phyloP scores from a whole-genome alignment of 2,888 invertebrate species.

The Drosophila nr. perissopoda region DNA sequence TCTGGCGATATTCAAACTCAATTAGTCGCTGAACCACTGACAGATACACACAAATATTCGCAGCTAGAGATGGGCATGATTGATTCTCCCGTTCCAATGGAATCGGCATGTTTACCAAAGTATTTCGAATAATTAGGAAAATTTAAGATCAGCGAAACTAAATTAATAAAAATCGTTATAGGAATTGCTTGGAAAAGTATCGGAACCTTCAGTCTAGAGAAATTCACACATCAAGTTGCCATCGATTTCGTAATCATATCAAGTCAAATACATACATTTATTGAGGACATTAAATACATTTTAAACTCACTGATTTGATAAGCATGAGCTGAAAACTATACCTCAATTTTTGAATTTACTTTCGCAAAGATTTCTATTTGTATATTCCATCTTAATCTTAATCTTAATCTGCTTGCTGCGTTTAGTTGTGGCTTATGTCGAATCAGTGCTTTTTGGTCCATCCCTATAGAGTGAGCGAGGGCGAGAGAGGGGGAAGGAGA shows the following conservation, averaged over 20 bases:
- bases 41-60: constrained; percentile 31
- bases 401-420: neutral
- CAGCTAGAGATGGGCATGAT: constrained; percentile 23
- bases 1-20: constrained; percentile 63
- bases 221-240: neutral
- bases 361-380: neutral
- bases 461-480: constrained; percentile 19
- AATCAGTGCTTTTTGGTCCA: constrained; percentile 6
- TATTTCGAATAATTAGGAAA: neutral
- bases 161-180: accelerated
- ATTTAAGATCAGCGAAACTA: neutral
- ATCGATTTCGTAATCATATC: neutral
- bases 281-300: neutral
- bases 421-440: neutral
- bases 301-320: neutral
- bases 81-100: neutral
- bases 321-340: neutral
- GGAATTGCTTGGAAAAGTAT: neutral
- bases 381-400: neutral
- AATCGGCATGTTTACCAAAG: neutral
- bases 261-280: neutral
- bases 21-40: constrained; percentile 67
- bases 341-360: neutral
- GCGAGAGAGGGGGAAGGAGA: neutral
- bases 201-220: neutral